A percentile compares a stretch with the other conserved stretches of the same genome.
Evolutionary conservation across 2,113 vertebrate species (phyloP).

Genomic region (Conger conger): DNA sequence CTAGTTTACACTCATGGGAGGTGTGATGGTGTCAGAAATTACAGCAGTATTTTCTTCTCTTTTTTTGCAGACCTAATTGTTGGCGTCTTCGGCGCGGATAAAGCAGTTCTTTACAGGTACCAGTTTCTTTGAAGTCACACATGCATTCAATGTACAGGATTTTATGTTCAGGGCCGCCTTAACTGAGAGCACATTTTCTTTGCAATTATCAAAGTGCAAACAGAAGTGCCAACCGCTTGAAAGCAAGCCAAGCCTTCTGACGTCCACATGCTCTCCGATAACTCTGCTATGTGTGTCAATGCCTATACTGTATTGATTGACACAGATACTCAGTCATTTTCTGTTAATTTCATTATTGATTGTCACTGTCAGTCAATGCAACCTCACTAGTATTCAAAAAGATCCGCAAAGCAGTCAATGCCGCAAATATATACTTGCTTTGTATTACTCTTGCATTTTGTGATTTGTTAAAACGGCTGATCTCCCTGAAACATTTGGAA

Average conservation of each 20-base stretch:
- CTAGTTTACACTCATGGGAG: background rate
- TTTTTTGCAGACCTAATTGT: constrained; percentile 83
- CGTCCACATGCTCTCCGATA: background rate
- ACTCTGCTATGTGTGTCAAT: background rate
- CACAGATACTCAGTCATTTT: background rate
- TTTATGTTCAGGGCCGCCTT: constrained; percentile 21
- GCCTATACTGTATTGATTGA: constrained; percentile 19
- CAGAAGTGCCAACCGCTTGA: background rate
- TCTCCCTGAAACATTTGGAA: background rate
- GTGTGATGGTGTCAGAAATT: background rate
- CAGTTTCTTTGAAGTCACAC: constrained; percentile 30
- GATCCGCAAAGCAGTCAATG: background rate
- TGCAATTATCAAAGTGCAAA: constrained; percentile 25
- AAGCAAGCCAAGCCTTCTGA: background rate
- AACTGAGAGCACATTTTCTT: constrained; percentile 30
- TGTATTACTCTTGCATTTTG: background rate
- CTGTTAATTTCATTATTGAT: background rate
- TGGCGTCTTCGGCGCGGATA: constrained; percentile 93
- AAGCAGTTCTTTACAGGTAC: constrained; percentile 90
- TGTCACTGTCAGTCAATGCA: background rate
- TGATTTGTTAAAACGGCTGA: background rate
- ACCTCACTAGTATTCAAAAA: background rate
- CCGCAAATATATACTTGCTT: background rate
- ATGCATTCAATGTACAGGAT: constrained; percentile 19
- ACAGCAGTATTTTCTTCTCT: background rate